Conservation (phyloP, 2,888 invertebrate species). For the Sepioteuthis lessoniana region DNA sequence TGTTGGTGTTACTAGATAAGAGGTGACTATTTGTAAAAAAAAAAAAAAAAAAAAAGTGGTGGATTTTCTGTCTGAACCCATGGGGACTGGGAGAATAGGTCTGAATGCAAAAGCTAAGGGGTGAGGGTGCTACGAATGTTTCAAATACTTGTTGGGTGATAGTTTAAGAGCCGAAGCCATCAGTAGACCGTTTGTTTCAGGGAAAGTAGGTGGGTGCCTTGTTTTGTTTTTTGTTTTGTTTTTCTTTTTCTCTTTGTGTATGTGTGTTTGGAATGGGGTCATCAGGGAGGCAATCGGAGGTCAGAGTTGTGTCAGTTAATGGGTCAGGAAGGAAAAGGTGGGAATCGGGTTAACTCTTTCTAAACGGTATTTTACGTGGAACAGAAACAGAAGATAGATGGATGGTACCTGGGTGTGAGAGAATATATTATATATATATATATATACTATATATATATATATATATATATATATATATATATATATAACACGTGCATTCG, state of each 20-base stretch:
- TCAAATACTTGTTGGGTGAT: constrained; percentile 18
- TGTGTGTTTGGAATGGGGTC: background rate
- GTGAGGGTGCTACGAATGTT: background rate
- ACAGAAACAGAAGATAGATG: background rate
- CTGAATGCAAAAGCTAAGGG: too few relatives aligned
- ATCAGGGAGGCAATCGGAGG: background rate
- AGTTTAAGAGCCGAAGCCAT: background rate
- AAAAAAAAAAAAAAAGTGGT: background rate
- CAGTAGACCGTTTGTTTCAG: background rate
- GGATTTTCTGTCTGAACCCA: background rate
- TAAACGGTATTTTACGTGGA: background rate
- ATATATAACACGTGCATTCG: too few relatives aligned
- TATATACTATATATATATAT: too few relatives aligned
- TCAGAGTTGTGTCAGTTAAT: constrained; percentile 5
- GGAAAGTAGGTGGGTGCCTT: background rate
- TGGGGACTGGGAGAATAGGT: background rate
- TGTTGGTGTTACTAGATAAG: background rate
- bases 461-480: too few relatives aligned
- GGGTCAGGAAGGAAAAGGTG: constrained; percentile 33
- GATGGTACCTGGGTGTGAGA: background rate
- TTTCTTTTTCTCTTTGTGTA: background rate
- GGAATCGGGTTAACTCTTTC: background rate
- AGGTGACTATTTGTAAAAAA: too few relatives aligned
- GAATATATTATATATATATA: too few relatives aligned
- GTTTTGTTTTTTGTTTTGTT: background rate